Conservation (phyloP, 2,113 vertebrate species). For the Merops nubicus region DNA sequence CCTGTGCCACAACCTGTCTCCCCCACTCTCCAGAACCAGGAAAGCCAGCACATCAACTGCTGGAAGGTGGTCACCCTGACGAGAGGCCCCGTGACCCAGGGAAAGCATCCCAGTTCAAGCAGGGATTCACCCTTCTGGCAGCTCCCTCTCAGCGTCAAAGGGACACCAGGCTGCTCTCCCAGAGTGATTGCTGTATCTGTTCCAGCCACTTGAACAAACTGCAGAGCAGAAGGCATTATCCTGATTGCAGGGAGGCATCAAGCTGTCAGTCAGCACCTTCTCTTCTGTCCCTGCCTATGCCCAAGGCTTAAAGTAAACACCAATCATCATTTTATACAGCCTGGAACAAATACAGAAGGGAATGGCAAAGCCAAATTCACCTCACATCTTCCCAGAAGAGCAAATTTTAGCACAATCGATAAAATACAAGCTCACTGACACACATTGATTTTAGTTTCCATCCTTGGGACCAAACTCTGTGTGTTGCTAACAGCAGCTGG, state of each 20-base stretch:
- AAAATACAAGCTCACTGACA: not conserved
- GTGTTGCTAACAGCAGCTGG: not conserved
- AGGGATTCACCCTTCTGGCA: not conserved
- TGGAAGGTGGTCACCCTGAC: not conserved
- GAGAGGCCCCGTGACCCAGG: not conserved
- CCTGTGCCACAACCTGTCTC: not conserved
- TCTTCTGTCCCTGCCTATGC: not conserved
- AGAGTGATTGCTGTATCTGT: not conserved
- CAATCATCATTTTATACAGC: not conserved
- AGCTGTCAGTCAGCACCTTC: not conserved
- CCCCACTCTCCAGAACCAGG: not conserved
- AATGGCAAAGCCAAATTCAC: not conserved
- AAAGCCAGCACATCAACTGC: not conserved
- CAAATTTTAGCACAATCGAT: not conserved
- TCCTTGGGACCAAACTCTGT: not conserved
- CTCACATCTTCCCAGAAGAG: not conserved
- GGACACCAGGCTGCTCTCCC: not conserved
- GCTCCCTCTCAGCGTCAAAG: not conserved
- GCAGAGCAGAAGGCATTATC: not conserved
- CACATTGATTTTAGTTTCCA: not conserved
- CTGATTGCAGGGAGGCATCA: not conserved
- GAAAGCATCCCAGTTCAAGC: not conserved
- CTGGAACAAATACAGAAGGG: not conserved
- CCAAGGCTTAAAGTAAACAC: not conserved
- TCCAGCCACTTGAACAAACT: not conserved